phyloP scores from a whole-genome alignment of 2,113 vertebrate species.

The Eublepharis macularius region DNA sequence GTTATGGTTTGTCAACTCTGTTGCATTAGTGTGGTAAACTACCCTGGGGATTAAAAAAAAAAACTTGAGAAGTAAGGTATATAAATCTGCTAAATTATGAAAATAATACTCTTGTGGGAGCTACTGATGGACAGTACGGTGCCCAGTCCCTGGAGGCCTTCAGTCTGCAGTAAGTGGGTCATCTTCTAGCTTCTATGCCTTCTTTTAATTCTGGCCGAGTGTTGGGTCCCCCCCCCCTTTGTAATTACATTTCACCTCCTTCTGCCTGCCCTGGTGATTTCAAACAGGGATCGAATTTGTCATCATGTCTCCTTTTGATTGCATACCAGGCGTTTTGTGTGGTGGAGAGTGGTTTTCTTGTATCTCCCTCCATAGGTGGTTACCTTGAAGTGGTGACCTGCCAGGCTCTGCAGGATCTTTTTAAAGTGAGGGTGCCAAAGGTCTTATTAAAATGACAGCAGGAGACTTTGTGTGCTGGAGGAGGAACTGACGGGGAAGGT shows the following conservation, averaged over 20 bases:
- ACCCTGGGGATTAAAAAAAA: no score
- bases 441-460: not conserved
- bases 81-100: no score
- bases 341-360: rapidly evolving
- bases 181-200: not conserved
- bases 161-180: no score
- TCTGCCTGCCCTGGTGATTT: not conserved
- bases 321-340: not conserved
- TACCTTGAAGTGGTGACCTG: not conserved
- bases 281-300: not conserved
- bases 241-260: not conserved
- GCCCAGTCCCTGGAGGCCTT: no score
- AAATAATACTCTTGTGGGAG: no score
- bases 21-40: no score
- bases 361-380: not conserved
- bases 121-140: no score
- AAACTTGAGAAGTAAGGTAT: no score
- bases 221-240: not conserved
- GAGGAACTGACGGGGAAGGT: not conserved
- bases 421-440: conserved; percentile 10
- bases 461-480: rapidly evolving
- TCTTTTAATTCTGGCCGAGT: not conserved
- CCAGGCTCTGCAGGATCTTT: not conserved
- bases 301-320: not conserved
- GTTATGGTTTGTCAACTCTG: no score